A percentile compares a stretch with the other conserved stretches of the same genome.
phyloP scores from a whole-genome alignment of 2,113 vertebrate genomes.

The Aptenodytes patagonicus region DNA sequence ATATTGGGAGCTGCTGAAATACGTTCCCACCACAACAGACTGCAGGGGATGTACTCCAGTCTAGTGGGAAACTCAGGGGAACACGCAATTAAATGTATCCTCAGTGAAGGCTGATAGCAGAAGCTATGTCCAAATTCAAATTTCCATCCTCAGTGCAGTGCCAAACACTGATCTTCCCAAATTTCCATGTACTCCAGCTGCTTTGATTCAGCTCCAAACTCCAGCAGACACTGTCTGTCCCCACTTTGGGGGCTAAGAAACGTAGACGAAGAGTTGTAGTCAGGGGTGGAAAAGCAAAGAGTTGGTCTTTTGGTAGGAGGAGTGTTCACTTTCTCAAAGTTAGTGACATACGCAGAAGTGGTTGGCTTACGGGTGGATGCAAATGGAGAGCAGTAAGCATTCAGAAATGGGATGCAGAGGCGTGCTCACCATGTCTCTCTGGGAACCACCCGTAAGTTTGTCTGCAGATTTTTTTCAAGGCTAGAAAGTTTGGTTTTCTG shows the following conservation, averaged over 20 bases:
- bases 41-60: background rate
- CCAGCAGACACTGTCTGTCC: background rate
- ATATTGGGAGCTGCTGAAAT: background rate
- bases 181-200: background rate
- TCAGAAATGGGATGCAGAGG: background rate
- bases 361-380: background rate
- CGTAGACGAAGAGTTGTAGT: background rate
- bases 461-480: background rate
- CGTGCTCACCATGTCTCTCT: background rate
- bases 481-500: background rate
- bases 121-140: background rate
- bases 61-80: background rate
- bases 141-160: background rate
- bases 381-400: background rate
- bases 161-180: background rate
- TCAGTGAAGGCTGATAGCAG: background rate
- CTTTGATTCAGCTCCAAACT: constrained; percentile 7
- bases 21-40: background rate
- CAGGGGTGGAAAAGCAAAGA: background rate
- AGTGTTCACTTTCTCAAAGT: background rate
- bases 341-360: background rate
- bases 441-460: background rate
- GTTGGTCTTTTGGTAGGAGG: background rate
- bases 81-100: background rate
- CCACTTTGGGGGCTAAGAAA: background rate